Percentiles rank a stretch among this genome's conserved stretches.
Conservation (phyloP, 64 coral and sea anemone species). For the Orbicella faveolata region DNA sequence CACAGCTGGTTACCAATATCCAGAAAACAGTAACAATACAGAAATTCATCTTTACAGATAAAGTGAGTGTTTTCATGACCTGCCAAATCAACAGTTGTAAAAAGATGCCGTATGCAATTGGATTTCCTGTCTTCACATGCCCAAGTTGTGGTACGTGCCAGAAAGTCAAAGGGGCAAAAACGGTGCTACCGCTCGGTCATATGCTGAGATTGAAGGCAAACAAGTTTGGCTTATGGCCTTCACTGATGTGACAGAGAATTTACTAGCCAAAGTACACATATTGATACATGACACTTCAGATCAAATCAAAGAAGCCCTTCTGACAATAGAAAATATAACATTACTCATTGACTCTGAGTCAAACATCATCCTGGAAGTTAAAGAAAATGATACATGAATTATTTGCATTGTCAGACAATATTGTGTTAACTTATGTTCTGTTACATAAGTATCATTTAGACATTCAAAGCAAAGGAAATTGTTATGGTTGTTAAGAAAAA, state of each 20-base stretch:
- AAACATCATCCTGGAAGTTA: constrained; percentile 46
- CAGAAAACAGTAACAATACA: background rate
- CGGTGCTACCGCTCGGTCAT: constrained; percentile 11
- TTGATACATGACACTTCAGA: constrained; percentile 33
- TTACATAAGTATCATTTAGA: background rate
- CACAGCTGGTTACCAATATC: constrained; percentile 2
- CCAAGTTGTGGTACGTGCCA: constrained; percentile 52
- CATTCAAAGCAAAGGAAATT: constrained; percentile 4
- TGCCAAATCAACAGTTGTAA: constrained; percentile 39
- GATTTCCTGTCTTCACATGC: constrained; percentile 44
- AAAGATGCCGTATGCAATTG: constrained; percentile 60
- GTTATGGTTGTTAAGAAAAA: constrained; percentile 31
- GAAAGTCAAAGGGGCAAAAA: constrained; percentile 55
- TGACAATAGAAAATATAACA: constrained; percentile 49
- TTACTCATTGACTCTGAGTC: constrained; percentile 25
- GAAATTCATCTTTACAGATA: constrained; percentile 46
- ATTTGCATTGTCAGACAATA: background rate
- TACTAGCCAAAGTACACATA: background rate
- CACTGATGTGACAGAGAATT: constrained; percentile 44
- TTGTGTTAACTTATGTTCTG: constrained; percentile 6
- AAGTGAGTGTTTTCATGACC: constrained; percentile 40
- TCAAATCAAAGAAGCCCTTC: constrained; percentile 50
- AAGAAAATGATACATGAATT: background rate
- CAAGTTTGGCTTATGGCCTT: constrained; percentile 58
- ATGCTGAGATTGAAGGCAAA: constrained; percentile 40